Evolutionary conservation across 2,797 vertebrate genomes (phyloP).

Genomic region (Darevskia nairensis): DNA sequence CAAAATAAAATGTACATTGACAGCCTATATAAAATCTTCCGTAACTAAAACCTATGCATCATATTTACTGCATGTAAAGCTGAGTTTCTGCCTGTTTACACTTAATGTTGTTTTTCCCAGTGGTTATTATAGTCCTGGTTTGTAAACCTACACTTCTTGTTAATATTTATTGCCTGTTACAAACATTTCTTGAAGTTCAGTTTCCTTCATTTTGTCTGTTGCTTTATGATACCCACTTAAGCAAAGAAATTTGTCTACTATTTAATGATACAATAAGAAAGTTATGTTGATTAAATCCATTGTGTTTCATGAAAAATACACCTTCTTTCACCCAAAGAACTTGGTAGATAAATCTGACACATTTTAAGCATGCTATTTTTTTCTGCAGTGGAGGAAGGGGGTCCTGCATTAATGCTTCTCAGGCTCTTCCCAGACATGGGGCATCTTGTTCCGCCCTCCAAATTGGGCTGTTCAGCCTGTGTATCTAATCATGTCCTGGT

Average conservation of each 20-base stretch:
- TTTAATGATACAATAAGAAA: background rate
- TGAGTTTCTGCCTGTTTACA: background rate
- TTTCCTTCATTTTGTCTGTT: background rate
- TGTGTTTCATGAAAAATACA: background rate
- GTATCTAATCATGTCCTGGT: background rate
- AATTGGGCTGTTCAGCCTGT: background rate
- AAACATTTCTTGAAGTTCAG: background rate
- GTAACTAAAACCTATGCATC: background rate
- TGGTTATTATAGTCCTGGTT: background rate
- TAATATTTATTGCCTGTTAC: background rate
- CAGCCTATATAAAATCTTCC: background rate
- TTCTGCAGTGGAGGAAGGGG: too few species aligned
- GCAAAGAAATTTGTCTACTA: background rate
- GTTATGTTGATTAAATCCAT: background rate
- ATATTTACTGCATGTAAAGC: background rate
- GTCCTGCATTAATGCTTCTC: background rate
- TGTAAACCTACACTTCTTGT: background rate
- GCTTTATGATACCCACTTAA: background rate
- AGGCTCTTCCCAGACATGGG: background rate
- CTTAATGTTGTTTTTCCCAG: background rate
- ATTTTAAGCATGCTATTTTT: background rate
- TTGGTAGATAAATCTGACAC: background rate
- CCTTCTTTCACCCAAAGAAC: background rate
- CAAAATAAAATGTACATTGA: background rate
- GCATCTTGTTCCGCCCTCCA: background rate